Conservation (phyloP, 2,797 vertebrate species). For the Basileuterus tristriatus region DNA sequence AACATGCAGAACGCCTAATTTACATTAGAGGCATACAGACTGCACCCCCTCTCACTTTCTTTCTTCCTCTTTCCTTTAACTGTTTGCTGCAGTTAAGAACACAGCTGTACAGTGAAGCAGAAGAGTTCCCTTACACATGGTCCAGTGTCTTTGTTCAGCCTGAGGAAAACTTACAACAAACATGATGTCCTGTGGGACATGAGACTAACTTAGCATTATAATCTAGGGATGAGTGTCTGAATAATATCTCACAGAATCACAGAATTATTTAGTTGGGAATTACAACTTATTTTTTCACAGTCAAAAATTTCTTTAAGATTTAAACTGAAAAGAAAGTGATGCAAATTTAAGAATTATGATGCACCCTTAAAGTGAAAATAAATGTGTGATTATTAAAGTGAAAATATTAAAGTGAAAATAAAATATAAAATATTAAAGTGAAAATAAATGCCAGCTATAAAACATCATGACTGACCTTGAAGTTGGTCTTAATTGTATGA, state of each 20-base stretch:
- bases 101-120: not conserved
- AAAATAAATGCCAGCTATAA: not conserved
- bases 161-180: not conserved
- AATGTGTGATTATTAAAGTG: not conserved
- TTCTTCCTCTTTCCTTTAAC: not conserved
- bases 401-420: not conserved
- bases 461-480: not conserved
- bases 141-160: not conserved
- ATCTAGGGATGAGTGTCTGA: not conserved
- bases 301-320: not conserved
- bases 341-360: not conserved
- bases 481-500: not conserved
- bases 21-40: not conserved
- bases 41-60: not conserved
- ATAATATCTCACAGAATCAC: not conserved
- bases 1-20: not conserved
- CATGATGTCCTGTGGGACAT: accelerated
- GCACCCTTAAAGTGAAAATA: not conserved
- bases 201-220: not conserved
- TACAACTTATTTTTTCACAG: not conserved
- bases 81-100: not conserved
- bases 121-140: not conserved
- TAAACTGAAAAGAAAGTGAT: not conserved
- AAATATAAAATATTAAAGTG: not conserved
- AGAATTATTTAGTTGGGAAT: not conserved